phyloP scores from a whole-genome alignment of 37 sponge, comb jelly and placozoan species.

The Halisarca cf. caerulea region DNA sequence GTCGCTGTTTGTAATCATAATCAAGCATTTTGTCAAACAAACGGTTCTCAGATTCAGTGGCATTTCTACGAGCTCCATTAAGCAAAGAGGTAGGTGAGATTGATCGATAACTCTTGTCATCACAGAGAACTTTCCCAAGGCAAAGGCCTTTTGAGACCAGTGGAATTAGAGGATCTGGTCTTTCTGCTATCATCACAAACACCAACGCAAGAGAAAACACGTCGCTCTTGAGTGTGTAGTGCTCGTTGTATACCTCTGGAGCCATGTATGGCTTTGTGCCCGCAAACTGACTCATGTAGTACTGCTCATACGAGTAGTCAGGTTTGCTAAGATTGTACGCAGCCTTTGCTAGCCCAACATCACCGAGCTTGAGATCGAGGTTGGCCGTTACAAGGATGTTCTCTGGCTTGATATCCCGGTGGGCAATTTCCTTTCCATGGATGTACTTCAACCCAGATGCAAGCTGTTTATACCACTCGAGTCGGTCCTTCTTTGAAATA shows the following conservation, averaged over 20 bases:
- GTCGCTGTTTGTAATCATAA: no score
- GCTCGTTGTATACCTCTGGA: slow-evolving; percentile 38
- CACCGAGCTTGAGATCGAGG: slow-evolving; percentile 31
- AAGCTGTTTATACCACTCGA: slow-evolving; percentile 35
- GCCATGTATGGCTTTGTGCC: slow-evolving; percentile 40
- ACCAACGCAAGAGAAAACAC: slow-evolving; percentile 38
- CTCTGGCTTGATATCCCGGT: no score
- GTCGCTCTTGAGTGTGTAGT: slow-evolving; percentile 27
- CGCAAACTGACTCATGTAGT: slow-evolving; percentile 27
- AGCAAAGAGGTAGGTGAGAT: not conserved
- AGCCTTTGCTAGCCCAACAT: slow-evolving; percentile 37
- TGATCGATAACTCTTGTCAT: not conserved
- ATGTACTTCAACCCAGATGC: no score
- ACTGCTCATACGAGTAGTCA: not conserved
- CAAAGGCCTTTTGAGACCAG: not conserved
- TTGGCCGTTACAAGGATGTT: slow-evolving; percentile 7
- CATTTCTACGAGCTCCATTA: not conserved
- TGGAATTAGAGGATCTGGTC: slow-evolving; percentile 17
- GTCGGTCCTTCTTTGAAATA: not conserved
- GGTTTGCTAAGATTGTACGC: not conserved
- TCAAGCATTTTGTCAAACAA: not conserved
- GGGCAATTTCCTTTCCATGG: no score
- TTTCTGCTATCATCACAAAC: slow-evolving; percentile 30
- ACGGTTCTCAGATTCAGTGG: not conserved
- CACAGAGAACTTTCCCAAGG: not conserved